Percentiles rank a stretch among this genome's conserved stretches.
phyloP scores from a whole-genome alignment of 2,113 vertebrate species.

The Carassius gibelio region DNA sequence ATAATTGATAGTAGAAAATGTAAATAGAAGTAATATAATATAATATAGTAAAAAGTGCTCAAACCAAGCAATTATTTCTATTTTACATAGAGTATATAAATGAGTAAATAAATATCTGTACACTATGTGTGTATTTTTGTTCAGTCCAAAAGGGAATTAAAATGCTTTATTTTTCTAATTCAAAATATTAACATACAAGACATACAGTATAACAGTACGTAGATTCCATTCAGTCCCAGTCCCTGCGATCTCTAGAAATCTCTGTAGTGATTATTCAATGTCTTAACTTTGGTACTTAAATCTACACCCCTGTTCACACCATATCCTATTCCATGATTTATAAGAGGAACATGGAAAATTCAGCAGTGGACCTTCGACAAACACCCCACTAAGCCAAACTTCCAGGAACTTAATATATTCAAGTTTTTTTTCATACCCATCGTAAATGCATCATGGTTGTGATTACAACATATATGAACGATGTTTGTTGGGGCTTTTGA shows the following conservation, averaged over 20 bases:
- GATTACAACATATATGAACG: conserved; percentile 46
- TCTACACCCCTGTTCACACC: conserved; percentile 18
- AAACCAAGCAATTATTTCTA: too few species aligned
- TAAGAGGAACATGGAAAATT: conserved; percentile 41
- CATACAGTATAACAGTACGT: background rate
- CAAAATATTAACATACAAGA: background rate
- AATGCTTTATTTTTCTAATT: background rate
- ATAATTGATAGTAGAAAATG: background rate
- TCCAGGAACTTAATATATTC: conserved; percentile 46
- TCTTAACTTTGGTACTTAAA: conserved; percentile 7
- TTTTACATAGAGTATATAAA: too few species aligned
- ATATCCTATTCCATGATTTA: conserved; percentile 47
- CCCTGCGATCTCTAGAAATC: background rate
- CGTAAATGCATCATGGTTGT: conserved; percentile 32
- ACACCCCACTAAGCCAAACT: conserved; percentile 28
- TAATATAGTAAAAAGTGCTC: too few species aligned
- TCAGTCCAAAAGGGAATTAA: background rate
- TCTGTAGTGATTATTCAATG: background rate
- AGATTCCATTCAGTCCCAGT: background rate
- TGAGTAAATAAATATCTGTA: too few species aligned
- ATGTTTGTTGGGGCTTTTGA: conserved; percentile 50
- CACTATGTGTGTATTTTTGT: background rate
- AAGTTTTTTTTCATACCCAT: conserved; percentile 19
- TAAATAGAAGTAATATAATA: background rate
- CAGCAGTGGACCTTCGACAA: conserved; percentile 33